These are phyloP conservation scores for Lathamus discolor DNA, from an alignment of 2,113 vertebrate species.

Conservation along the genomic window DNA sequence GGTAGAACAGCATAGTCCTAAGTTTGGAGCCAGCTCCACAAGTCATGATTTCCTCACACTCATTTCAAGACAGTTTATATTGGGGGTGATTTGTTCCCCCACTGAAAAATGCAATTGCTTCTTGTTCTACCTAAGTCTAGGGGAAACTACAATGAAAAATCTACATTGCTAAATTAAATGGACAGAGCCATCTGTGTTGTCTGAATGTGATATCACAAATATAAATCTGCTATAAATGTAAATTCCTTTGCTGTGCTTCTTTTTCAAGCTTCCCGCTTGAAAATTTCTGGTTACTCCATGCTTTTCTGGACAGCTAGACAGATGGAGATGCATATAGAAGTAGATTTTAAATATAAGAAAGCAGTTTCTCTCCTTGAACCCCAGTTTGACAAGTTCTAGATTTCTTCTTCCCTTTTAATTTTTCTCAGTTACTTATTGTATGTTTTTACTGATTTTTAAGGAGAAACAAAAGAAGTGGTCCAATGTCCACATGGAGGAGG, in stretches of 20 bases:
- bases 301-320: not conserved
- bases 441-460: not conserved
- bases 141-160: not conserved
- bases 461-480: not conserved
- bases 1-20: not conserved
- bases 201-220: not conserved
- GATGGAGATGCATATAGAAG: not conserved
- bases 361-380: not conserved
- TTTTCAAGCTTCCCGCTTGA: not conserved
- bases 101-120: not conserved
- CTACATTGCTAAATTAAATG: not conserved
- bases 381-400: not conserved
- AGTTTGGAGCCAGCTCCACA: not conserved
- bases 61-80: not conserved
- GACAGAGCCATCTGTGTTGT: not conserved
- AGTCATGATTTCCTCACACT: not conserved
- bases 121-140: not conserved
- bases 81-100: not conserved
- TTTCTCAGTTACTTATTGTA: not conserved
- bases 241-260: not conserved
- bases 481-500: fast-evolving
- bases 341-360: not conserved
- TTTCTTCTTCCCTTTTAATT: not conserved
- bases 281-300: not conserved
- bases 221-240: not conserved